Evolutionary conservation across 2,113 vertebrate genomes (phyloP).

Genomic region (Pachyramphus minor): DNA sequence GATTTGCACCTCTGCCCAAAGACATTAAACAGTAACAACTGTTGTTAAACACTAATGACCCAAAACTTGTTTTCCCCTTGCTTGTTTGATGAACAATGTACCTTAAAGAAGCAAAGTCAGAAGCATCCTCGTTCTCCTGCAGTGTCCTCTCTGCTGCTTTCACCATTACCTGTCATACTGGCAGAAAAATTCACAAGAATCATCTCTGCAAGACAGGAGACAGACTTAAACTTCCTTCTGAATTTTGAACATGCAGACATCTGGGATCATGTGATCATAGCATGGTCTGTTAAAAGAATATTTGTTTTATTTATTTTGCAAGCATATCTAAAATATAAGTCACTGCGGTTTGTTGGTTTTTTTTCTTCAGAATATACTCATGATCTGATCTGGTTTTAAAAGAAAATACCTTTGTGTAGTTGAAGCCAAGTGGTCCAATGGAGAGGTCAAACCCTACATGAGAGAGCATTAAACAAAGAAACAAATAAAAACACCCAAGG

Average conservation of each 20-base stretch:
- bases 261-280: neutral
- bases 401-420: neutral
- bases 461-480: neutral
- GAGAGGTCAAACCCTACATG: neutral
- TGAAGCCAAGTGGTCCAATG: neutral
- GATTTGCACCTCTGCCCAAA: conserved; percentile 42
- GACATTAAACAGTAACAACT: conserved; percentile 5
- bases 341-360: neutral
- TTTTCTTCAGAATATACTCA: neutral
- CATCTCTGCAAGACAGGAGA: neutral
- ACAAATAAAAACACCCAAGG: neutral
- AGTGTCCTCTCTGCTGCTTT: conserved; percentile 11
- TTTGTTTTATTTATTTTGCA: conserved; percentile 33
- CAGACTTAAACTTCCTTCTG: neutral
- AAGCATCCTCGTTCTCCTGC: neutral
- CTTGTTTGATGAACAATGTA: conserved; percentile 8
- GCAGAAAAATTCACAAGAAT: conserved; percentile 3
- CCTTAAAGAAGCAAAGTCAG: conserved; percentile 26
- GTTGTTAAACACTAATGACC: neutral
- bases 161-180: neutral
- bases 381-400: neutral
- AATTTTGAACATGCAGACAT: neutral
- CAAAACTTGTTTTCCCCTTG: neutral
- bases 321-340: neutral
- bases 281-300: neutral